Base-by-base conservation (phyloP, 2,888 invertebrate species). In the Leptogaster cylindrica region DNA sequence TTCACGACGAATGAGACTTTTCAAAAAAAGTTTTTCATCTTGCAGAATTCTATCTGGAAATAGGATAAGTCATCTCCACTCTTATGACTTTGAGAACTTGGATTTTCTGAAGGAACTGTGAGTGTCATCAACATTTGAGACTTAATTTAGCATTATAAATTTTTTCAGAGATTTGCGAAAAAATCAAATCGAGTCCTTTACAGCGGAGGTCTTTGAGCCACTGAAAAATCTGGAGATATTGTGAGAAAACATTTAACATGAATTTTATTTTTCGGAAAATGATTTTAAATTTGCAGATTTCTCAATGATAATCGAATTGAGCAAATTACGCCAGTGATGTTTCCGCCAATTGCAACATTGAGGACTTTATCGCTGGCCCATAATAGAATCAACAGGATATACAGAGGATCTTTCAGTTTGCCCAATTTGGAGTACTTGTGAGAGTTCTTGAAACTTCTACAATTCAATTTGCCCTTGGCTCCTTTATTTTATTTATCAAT, bases 141-240 rank as follows among this genome's bases (percentile, higher is more conserved):
- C 16, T 12, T 46, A n/a, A 20, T 25, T 8, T 18, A 46, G 20
- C 28, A 27, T 66, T n/a, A 14, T n/a, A 67, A 44, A 52, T 63
- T 71, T 52, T 76, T 78, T 31, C 74, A 85, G 85, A 51, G 84
- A 84, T 74, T 75, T 85, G 39, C 78, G 84, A 1, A 78, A 80
- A 65, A 85, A 85, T 76, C 77, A 75, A 36, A 77, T 85, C 44
- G 74, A 74, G 20, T 75, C 77, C 55, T 78, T 84, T 28, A 75
- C 75, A 16, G 75, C 75, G 1, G 72, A 74, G 4, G 76, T 81
- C 3, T 82, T 85, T 70, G 71, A 74, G 2, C 78, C 80, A 6
- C 74, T 85, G 39, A 72, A 71, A 12, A 80, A 76, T 44, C 75
- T 85, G 66, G 77, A 78, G 72, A 79, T 78, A 65, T 74, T 85